A percentile compares a stretch with the other conserved stretches of the same genome.
These are phyloP conservation scores for Reticulitermes lucifugus DNA, from an alignment of 2,888 invertebrate genomes.

Conservation along the genomic window DNA sequence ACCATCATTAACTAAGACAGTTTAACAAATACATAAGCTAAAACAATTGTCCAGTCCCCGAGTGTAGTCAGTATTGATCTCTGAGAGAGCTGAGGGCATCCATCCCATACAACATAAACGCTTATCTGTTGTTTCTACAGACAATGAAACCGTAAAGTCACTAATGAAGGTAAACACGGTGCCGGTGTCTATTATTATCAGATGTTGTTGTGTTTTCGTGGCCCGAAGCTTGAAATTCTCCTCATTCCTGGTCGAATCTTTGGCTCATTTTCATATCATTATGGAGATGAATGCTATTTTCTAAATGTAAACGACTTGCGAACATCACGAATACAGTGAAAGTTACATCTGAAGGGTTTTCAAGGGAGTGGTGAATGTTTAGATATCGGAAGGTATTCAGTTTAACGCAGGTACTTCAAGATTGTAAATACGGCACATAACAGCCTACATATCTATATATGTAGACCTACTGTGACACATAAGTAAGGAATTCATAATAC, in stretches of 20 bases:
- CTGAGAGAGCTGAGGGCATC: neutral
- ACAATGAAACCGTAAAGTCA: neutral
- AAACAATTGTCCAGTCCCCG: neutral
- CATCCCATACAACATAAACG: neutral
- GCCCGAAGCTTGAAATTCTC: neutral
- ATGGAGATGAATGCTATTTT: neutral
- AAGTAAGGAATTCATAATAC: too few species aligned
- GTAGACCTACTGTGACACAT: too few species aligned
- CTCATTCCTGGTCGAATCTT: neutral
- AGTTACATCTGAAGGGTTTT: too few species aligned
- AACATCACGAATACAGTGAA: too few species aligned
- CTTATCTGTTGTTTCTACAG: neutral
- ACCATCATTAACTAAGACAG: constrained; percentile 7
- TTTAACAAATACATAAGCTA: neutral
- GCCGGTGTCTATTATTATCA: neutral
- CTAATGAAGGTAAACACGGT: constrained; percentile 17
- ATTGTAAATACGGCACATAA: too few species aligned
- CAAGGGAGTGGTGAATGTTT: too few species aligned
- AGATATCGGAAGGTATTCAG: too few species aligned
- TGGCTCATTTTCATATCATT: neutral
- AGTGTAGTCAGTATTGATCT: neutral
- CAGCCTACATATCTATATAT: too few species aligned
- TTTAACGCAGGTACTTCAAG: too few species aligned
- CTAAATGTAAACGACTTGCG: neutral
- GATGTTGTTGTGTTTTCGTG: neutral